phyloP scores from a whole-genome alignment of 2,888 invertebrate genomes.

The Drosophila testacea region DNA sequence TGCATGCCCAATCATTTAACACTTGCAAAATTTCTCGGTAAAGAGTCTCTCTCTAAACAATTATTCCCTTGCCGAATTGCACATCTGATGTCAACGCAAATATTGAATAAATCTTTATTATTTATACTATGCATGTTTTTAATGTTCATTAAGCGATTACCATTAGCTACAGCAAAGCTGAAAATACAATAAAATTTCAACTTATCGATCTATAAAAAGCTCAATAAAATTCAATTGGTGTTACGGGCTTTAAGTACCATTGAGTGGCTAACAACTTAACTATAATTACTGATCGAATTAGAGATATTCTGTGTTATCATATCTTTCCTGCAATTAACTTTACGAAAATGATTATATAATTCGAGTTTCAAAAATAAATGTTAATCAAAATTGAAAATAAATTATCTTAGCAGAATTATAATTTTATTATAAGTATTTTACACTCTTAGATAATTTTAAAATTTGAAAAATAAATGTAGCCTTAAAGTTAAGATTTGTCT shows the following conservation, averaged over 20 bases:
- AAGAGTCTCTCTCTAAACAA: conserved; percentile 25
- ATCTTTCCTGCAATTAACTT: background rate
- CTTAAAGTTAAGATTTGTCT: too few species aligned
- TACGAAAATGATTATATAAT: background rate
- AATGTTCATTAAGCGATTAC: conserved; percentile 29
- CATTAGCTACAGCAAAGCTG: conserved; percentile 31
- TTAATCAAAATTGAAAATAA: background rate
- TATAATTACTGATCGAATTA: background rate
- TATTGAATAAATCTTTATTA: conserved; percentile 29
- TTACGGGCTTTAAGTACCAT: conserved; percentile 3
- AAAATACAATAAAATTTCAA: conserved; percentile 29
- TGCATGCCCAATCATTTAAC: conserved; percentile 47
- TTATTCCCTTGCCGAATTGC: conserved; percentile 20
- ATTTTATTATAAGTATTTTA: background rate
- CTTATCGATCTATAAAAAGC: conserved; percentile 39
- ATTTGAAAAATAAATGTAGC: too few species aligned
- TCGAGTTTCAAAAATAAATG: background rate
- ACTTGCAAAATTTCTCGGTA: conserved; percentile 37
- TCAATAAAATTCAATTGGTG: conserved; percentile 18
- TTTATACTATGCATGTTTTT: conserved; percentile 29
- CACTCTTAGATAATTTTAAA: too few species aligned
- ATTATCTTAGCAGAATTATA: background rate
- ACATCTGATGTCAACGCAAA: conserved; percentile 70
- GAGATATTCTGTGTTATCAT: background rate
- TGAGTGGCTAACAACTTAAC: background rate